Evolutionary conservation across 2,113 vertebrate genomes (phyloP).

Genomic region (Vicugna pacos): DNA sequence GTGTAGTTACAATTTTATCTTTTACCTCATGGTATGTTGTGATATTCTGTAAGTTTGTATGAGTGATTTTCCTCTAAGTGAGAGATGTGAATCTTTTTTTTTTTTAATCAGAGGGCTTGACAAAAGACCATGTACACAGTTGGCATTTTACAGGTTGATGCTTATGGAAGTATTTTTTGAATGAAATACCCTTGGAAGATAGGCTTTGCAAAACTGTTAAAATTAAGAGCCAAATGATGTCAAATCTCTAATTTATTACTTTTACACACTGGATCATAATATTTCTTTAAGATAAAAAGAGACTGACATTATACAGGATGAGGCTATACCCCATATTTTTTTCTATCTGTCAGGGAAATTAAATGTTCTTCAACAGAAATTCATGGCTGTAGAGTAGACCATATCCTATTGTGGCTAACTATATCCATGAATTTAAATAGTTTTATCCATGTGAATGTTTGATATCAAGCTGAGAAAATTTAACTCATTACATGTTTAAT

Average conservation of each 20-base stretch:
- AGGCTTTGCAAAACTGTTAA: slow-evolving; percentile 27
- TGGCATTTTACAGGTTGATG: slow-evolving; percentile 40
- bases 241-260: slow-evolving; percentile 53
- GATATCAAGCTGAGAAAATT: slow-evolving; percentile 14
- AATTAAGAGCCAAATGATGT: slow-evolving; percentile 62
- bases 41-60: background rate
- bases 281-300: slow-evolving; percentile 68
- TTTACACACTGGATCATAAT: slow-evolving; percentile 53
- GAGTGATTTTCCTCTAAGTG: background rate
- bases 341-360: slow-evolving; percentile 62
- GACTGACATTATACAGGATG: slow-evolving; percentile 63
- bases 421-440: slow-evolving; percentile 33
- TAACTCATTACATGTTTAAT: slow-evolving; percentile 57
- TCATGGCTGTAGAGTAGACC: background rate
- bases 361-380: slow-evolving; percentile 54
- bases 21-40: background rate
- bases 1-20: background rate
- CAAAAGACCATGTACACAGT: background rate
- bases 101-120: background rate
- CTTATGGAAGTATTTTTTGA: slow-evolving; percentile 40
- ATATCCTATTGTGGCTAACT: background rate
- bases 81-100: background rate
- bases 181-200: background rate
- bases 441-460: slow-evolving; percentile 23
- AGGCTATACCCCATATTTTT: slow-evolving; percentile 44